Percentiles rank a stretch among this genome's conserved stretches.
Conservation (phyloP, 2,888 invertebrate species). For the Heliconius ismenius region DNA sequence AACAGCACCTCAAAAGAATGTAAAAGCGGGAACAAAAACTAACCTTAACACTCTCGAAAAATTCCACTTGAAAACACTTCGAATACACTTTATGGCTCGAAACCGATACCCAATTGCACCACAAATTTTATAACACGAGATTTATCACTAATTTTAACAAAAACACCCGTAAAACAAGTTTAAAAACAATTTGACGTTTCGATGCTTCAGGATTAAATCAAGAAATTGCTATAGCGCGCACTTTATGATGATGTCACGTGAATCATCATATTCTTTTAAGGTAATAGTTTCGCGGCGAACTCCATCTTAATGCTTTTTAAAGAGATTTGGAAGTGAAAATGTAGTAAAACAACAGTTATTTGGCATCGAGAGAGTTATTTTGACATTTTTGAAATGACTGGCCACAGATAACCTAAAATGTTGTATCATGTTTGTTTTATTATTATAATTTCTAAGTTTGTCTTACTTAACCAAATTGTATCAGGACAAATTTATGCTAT, state of each 20-base stretch:
- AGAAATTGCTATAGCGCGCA: constrained; percentile 47
- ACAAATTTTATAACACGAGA: constrained; percentile 33
- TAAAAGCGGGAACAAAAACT: constrained; percentile 78
- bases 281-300: constrained; percentile 55
- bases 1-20: constrained; percentile 53
- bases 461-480: not conserved
- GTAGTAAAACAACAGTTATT: constrained; percentile 69
- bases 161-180: constrained; percentile 62
- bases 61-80: constrained; percentile 44
- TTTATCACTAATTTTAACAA: constrained; percentile 47
- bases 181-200: constrained; percentile 71
- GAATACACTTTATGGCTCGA: constrained; percentile 34
- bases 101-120: constrained; percentile 5
- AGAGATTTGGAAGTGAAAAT: constrained; percentile 52
- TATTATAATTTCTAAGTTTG: not conserved
- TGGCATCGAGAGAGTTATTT: constrained; percentile 78
- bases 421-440: not conserved
- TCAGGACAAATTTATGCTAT: not conserved
- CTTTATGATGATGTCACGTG: constrained; percentile 44
- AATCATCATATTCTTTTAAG: constrained; percentile 42
- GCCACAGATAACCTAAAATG: constrained; percentile 34
- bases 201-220: constrained; percentile 54
- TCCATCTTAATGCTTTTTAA: constrained; percentile 65
- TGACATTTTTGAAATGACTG: constrained; percentile 51
- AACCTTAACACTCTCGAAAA: constrained; percentile 70